Base-by-base conservation (phyloP, 2,888 invertebrate genomes). In the Heliconius sara region DNA sequence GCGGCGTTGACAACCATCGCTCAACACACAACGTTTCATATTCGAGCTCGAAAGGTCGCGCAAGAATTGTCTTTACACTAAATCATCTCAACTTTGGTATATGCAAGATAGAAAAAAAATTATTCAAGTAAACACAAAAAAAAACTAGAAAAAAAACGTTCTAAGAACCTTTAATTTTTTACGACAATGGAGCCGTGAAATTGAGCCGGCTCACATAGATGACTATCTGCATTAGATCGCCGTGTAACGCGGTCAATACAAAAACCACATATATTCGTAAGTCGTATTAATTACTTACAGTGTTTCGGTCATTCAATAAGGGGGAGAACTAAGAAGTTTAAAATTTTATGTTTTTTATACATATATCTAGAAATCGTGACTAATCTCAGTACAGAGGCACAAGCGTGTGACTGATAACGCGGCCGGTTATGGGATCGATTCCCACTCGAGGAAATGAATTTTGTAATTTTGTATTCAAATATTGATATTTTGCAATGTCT, bases 231-330 rank as follows among this genome's bases (percentile, higher is more conserved):
- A 77, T 83, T 76, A 81, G 84, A 90, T 91, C 89, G 88, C 85
- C 85, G 86, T 86, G 84, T 85, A 85, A 87, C 79, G 83, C 81
- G 83, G 84, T 81, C 82, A 83, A 83, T 82, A 84, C 79, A 82
- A 79, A 86, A 88, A 89, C 89, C 89, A 88, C 89, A 89, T 87
- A 87, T 88, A 88, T 89, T 87, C 86, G 87, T 78, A 88, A 85
- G 88, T 89, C 89, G 84, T 87, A 87, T 88, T 86, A 87, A 89
- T 90, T 89, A 89, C 88, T 88, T 81, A 87, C 87, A 86, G 84
- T 78, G 57, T 84, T 86, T 85, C 85, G 86, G 86, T 83, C 85
- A 84, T 75, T 57, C 13, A 76, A 87, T 89, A 89, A 89, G 88
- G 85, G 84, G 82, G 83, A 83, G 85, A 60, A 16, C 13, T 60